Conservation (phyloP, 2,797 vertebrate species). For the Lates japonicus region DNA sequence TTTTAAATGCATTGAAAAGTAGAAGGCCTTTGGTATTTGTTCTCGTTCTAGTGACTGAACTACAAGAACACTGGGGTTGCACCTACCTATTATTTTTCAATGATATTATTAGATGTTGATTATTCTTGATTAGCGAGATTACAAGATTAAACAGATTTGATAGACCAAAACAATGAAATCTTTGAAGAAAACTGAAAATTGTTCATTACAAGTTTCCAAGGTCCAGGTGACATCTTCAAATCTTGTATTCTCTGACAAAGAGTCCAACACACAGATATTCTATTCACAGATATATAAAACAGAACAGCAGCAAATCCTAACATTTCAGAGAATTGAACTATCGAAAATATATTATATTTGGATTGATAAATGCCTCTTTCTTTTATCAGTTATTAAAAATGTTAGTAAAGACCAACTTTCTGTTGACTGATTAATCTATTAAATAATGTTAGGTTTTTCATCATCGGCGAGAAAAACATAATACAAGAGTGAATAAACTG, state of each 20-base stretch:
- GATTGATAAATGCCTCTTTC: too few species aligned
- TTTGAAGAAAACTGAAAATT: background rate
- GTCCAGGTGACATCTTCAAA: background rate
- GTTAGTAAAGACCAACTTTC: too few species aligned
- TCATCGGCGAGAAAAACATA: background rate
- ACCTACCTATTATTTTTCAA: background rate
- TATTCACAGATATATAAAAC: background rate
- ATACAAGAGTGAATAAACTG: background rate
- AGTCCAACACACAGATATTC: background rate
- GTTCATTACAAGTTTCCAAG: background rate
- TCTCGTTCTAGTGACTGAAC: background rate
- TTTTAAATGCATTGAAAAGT: constrained; percentile 14
- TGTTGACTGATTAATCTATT: background rate
- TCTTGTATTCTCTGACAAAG: background rate
- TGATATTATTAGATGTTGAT: background rate
- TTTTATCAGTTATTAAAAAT: too few species aligned
- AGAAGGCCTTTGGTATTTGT: background rate
- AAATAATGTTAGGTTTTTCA: too few species aligned
- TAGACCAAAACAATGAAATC: too few species aligned
- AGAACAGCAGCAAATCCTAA: background rate
- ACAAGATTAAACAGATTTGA: too few species aligned
- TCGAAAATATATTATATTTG: too few species aligned
- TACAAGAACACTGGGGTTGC: background rate
- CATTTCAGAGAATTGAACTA: background rate
- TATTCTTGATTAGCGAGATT: background rate